phyloP scores from a whole-genome alignment of 2,888 invertebrate species.

The Hyles lineata region DNA sequence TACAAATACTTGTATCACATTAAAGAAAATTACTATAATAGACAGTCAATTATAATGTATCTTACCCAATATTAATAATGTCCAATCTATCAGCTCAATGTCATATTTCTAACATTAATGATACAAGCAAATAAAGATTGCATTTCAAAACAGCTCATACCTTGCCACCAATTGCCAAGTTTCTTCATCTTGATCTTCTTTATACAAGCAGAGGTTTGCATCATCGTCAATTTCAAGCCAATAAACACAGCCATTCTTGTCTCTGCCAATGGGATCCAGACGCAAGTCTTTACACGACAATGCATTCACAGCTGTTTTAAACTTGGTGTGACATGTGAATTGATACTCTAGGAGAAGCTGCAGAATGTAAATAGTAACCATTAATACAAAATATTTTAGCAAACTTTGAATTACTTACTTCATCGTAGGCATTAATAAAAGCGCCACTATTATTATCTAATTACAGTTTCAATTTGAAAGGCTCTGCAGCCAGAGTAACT shows the following conservation, averaged over 20 bases:
- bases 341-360: slow-evolving; percentile 96
- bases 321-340: slow-evolving; percentile 97
- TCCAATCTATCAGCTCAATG: too few relatives aligned
- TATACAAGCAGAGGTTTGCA: slow-evolving; percentile 95
- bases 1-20: too few relatives aligned
- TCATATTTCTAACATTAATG: too few relatives aligned
- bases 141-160: slow-evolving; percentile 64
- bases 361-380: slow-evolving; percentile 44
- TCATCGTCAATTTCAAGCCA: slow-evolving; percentile 97
- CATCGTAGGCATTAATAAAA: too few relatives aligned
- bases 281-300: slow-evolving; percentile 92
- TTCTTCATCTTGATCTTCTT: slow-evolving; percentile 98
- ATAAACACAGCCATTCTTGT: slow-evolving; percentile 95
- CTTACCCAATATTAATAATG: too few relatives aligned
- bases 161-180: slow-evolving; percentile 96
- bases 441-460: too few relatives aligned
- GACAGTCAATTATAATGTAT: too few relatives aligned
- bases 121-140: too few relatives aligned
- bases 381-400: background rate
- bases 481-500: too few relatives aligned
- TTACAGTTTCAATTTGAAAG: too few relatives aligned
- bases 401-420: background rate
- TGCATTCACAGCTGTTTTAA: slow-evolving; percentile 94
- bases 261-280: slow-evolving; percentile 95
- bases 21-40: too few relatives aligned